Percentiles rank a stretch among this genome's conserved stretches.
phyloP scores from a whole-genome alignment of 2,888 invertebrate species.

The Metacarcinus magister region DNA sequence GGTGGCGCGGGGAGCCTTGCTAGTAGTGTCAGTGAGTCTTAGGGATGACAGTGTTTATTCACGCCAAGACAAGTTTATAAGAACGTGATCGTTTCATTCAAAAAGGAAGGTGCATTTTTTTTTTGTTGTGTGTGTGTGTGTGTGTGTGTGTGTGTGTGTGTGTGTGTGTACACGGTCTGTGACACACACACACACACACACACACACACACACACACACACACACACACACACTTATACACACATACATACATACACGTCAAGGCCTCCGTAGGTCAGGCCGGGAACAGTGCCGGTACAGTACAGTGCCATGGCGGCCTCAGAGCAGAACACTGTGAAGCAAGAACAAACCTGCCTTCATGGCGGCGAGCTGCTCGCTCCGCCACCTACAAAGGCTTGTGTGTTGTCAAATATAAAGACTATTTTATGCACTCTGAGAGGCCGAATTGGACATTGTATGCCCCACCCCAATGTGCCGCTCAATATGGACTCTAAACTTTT shows the following conservation, averaged over 20 bases:
- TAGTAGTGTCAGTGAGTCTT: not conserved
- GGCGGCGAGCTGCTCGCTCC: not conserved
- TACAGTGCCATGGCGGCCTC: not conserved
- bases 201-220: not conserved
- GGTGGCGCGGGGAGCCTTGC: not conserved
- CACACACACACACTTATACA: not conserved
- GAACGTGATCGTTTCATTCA: not conserved
- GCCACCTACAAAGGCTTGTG: conserved; percentile 14
- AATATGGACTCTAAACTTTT: not conserved
- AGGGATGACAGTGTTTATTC: not conserved
- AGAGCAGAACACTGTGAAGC: not conserved
- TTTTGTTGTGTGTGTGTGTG: conserved; percentile 19
- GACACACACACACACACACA: not conserved
- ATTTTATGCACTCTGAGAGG: conserved; percentile 1
- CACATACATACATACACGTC: not conserved
- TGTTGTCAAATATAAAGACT: conserved; percentile 14
- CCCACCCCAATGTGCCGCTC: not conserved
- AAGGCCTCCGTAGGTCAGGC: not conserved
- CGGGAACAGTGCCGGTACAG: conserved; percentile 13
- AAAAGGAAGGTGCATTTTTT: not conserved
- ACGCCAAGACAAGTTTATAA: not conserved
- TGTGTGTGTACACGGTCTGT: not conserved
- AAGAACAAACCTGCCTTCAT: conserved; percentile 29
- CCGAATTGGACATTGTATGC: conserved; percentile 3
- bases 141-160: not conserved